Percentiles rank a stretch among this genome's conserved stretches.
Conservation (phyloP, 2,113 vertebrate genomes). For the Mobula hypostoma region DNA sequence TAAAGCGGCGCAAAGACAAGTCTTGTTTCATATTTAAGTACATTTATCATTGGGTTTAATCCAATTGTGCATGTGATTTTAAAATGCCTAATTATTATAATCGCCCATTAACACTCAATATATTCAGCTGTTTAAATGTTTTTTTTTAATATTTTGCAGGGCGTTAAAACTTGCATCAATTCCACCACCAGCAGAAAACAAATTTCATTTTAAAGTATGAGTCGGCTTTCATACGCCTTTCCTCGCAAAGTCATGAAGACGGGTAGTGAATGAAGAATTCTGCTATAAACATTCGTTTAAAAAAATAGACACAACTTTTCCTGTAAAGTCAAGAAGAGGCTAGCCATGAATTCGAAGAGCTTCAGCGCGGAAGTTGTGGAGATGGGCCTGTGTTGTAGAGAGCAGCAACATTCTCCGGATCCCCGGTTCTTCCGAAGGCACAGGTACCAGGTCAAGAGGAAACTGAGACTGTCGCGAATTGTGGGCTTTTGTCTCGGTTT, state of each 20-base stretch:
- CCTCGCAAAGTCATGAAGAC: background rate
- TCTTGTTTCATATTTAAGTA: background rate
- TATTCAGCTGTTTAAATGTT: background rate
- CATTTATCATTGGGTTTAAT: background rate
- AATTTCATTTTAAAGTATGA: background rate
- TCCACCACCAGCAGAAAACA: background rate
- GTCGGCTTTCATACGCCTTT: background rate
- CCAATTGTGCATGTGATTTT: background rate
- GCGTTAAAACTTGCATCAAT: background rate
- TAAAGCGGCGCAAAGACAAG: background rate
- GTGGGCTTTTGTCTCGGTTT: constrained; percentile 74
- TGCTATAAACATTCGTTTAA: background rate
- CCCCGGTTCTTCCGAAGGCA: background rate
- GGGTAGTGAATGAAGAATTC: background rate
- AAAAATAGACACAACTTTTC: background rate
- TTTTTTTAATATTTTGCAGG: background rate
- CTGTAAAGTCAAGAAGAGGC: background rate
- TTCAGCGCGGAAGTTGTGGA: background rate
- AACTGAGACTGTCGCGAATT: constrained; percentile 74
- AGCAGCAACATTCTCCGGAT: background rate
- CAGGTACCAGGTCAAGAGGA: constrained; percentile 64
- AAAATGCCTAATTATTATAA: background rate
- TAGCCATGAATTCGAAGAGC: constrained; percentile 7
- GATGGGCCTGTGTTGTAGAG: background rate
- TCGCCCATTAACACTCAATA: background rate